Evolutionary conservation across 1,140 invertebrate species (phyloP).

Genomic region (Diachasma alloeum): DNA sequence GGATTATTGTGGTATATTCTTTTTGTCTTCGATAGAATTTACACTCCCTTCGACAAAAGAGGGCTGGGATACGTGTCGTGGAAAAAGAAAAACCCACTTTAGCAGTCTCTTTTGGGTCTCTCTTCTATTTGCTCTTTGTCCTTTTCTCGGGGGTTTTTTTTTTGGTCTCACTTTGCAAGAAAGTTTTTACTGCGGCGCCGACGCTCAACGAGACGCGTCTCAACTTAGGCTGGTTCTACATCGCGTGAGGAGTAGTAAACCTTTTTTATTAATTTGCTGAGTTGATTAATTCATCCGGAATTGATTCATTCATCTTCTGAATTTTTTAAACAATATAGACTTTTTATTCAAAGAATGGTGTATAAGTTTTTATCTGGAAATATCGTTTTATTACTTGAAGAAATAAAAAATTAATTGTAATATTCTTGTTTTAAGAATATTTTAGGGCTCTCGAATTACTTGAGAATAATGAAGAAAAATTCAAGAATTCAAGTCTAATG

Average conservation of each 20-base stretch:
- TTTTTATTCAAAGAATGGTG: too few relatives aligned
- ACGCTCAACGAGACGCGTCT: slow-evolving; percentile 19
- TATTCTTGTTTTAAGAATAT: too few relatives aligned
- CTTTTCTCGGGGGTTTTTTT: not conserved
- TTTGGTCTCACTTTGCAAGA: not conserved
- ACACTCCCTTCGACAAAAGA: not conserved
- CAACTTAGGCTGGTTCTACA: not conserved
- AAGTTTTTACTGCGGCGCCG: slow-evolving; percentile 21
- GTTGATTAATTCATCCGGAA: not conserved
- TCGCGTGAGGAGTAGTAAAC: not conserved
- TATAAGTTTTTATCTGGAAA: too few relatives aligned
- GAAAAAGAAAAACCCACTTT: not conserved
- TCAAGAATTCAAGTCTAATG: too few relatives aligned
- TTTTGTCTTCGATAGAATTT: not conserved
- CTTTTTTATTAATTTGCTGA: not conserved
- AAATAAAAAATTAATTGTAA: not conserved
- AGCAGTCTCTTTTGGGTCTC: not conserved
- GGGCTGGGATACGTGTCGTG: not conserved
- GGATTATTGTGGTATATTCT: not conserved
- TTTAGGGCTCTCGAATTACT: too few relatives aligned
- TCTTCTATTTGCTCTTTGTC: not conserved
- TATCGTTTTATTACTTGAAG: too few relatives aligned
- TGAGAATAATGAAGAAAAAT: too few relatives aligned
- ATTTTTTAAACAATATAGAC: too few relatives aligned
- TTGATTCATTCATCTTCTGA: too few relatives aligned